phyloP scores from a whole-genome alignment of 1,140 invertebrate species.

The Euura saliciscinereae region DNA sequence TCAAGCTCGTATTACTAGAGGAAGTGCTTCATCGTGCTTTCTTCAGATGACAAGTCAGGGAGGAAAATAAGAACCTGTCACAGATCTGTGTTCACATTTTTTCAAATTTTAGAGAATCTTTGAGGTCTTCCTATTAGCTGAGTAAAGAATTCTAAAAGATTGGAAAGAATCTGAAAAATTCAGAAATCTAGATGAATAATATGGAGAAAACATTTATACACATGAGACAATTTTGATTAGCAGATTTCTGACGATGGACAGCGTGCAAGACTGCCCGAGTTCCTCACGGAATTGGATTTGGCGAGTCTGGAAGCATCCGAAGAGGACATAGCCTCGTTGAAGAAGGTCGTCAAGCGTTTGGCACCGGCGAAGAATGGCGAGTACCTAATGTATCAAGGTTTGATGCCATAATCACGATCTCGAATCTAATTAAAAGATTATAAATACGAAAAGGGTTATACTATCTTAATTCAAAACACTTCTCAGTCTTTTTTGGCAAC shows the following conservation, averaged over 20 bases:
- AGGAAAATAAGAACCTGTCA: no score
- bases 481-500: conserved; percentile 53
- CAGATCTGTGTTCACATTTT: no score
- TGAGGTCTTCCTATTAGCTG: no score
- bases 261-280: conserved; percentile 45
- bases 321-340: conserved; percentile 50
- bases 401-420: conserved; percentile 30
- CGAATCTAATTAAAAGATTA: conserved; percentile 23
- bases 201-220: no score
- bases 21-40: no score
- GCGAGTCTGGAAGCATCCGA: conserved; percentile 48
- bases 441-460: not conserved
- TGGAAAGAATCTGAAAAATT: no score
- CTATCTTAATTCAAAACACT: conserved; percentile 20
- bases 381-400: conserved; percentile 57
- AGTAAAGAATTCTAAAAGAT: no score
- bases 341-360: conserved; percentile 52
- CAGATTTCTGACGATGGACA: conserved; percentile 40
- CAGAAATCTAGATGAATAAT: no score
- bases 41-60: no score
- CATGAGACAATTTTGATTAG: conserved; percentile 1
- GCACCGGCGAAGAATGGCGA: conserved; percentile 58
- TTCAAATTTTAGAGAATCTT: no score
- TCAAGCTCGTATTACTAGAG: no score
- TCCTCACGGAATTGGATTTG: conserved; percentile 50